Evolutionary conservation across 1,140 invertebrate genomes (phyloP), one percentile per base, ranked within the genome.

Genomic region (Neomicropteryx cornuta): DNA sequence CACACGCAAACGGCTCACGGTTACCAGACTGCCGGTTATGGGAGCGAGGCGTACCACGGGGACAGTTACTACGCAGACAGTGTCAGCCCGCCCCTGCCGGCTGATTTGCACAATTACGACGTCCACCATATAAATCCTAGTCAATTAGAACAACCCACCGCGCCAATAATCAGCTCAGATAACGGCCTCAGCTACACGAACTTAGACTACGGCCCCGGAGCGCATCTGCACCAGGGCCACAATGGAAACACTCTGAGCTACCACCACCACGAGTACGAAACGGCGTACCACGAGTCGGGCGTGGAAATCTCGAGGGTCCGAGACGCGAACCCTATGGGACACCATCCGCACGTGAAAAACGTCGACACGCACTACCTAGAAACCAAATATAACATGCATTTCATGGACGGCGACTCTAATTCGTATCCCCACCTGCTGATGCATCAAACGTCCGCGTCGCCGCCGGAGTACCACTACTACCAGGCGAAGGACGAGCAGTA

Each of bases 121-220:
- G 20, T 34, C 3, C 55, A 55, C 32, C n/a, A n/a, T n/a, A n/a
- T n/a, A n/a, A n/a, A n/a, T n/a, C n/a, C n/a, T n/a, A n/a, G n/a
- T n/a, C n/a, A n/a, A n/a, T n/a, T n/a, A n/a, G n/a, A n/a, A n/a
- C 23, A 27, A 13, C 23, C 44, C 52, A 16, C 33, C 50, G 37
- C 42, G 5, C 45, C 41, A 18, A 86, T 88, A 14, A 88, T 89
- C 33, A 87, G 79, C 47, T 81, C 84, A 0, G 81, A 86, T 46
- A 85, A 85, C 38, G 87, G 87, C 1, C 62, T 91, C 28, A 88
- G 87, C 54, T 93, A 93, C 56, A 92, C 88, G 0, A 92, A 92
- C 60, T 60, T 93, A 49, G 88, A 93, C 62, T 87, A 86, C 47
- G 62, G 59, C 2, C 21, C 33, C 21, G 33, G n/a, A n/a, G n/a